phyloP scores from a whole-genome alignment of 2,888 invertebrate genomes.

The Cyclophora punctaria region DNA sequence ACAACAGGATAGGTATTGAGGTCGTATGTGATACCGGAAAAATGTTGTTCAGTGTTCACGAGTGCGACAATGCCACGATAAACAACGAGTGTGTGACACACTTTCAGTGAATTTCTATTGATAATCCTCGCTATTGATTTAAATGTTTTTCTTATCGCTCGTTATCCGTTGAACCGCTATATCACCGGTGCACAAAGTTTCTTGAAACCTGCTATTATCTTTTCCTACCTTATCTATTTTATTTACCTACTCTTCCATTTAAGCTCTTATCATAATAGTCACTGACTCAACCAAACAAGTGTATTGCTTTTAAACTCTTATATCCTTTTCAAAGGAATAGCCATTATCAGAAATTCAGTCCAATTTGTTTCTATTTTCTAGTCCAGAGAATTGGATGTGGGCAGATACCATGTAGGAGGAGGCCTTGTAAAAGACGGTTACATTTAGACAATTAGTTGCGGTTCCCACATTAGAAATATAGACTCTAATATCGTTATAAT shows the following conservation, averaged over 20 bases:
- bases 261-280: constrained; percentile 16
- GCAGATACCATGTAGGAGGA: constrained; percentile 65
- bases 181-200: constrained; percentile 19
- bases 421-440: constrained; percentile 63
- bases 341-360: constrained; percentile 39
- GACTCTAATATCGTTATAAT: constrained; percentile 41
- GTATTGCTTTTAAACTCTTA: constrained; percentile 1
- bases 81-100: constrained; percentile 46
- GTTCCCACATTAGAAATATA: constrained; percentile 31
- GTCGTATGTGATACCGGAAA: constrained; percentile 16
- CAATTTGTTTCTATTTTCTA: constrained; percentile 45
- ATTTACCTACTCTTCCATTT: constrained; percentile 15
- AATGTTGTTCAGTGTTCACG: constrained; percentile 27
- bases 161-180: constrained; percentile 11
- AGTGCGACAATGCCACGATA: constrained; percentile 30
- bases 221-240: constrained; percentile 16
- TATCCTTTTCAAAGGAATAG: constrained; percentile 11
- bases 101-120: constrained; percentile 40
- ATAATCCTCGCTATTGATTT: constrained; percentile 36
- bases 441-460: constrained; percentile 42
- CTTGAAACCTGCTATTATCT: constrained; percentile 14
- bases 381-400: constrained; percentile 66
- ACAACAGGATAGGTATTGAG: constrained; percentile 4
- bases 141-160: constrained; percentile 13
- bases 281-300: constrained; percentile 10